Conservation (phyloP, 2,797 vertebrate species). For the Esox lucius region DNA sequence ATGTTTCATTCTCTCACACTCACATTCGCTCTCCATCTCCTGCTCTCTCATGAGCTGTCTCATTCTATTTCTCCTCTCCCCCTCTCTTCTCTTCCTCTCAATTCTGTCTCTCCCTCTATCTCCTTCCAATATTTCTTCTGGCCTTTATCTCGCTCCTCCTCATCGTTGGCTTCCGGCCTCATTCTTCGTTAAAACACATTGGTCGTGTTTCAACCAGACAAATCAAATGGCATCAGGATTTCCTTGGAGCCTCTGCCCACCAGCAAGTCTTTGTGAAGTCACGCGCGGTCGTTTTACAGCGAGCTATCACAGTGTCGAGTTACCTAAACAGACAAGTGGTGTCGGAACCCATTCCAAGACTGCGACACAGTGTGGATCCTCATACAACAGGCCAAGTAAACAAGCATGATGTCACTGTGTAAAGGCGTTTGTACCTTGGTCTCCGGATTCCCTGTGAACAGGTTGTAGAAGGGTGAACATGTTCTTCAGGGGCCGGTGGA, state of each 20-base stretch:
- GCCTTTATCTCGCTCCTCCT: slow-evolving; percentile 22
- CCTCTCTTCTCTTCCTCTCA: too few species aligned
- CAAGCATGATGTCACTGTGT: neutral
- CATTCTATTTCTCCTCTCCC: neutral
- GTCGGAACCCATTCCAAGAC: slow-evolving; percentile 19
- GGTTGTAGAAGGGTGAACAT: neutral
- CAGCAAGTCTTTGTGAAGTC: slow-evolving; percentile 5
- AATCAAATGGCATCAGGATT: slow-evolving; percentile 19
- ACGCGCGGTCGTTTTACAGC: slow-evolving; percentile 7
- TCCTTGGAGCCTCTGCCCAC: slow-evolving; percentile 10
- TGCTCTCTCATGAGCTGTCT: neutral
- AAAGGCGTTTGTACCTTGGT: neutral
- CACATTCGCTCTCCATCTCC: neutral
- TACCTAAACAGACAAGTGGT: slow-evolving; percentile 22
- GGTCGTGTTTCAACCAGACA: slow-evolving; percentile 25
- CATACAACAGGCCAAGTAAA: slow-evolving; percentile 5
- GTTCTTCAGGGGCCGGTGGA: neutral
- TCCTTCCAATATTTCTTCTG: neutral
- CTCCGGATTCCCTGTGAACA: too few species aligned
- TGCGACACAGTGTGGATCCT: neutral
- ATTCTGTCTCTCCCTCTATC: neutral
- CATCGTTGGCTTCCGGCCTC: neutral
- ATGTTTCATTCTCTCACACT: neutral
- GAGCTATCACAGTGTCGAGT: slow-evolving; percentile 30
- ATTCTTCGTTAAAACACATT: slow-evolving; percentile 10